A percentile compares a stretch with the other conserved stretches of the same genome.
Conservation (phyloP, 2,888 invertebrate genomes). For the Fabriciana adippe region DNA sequence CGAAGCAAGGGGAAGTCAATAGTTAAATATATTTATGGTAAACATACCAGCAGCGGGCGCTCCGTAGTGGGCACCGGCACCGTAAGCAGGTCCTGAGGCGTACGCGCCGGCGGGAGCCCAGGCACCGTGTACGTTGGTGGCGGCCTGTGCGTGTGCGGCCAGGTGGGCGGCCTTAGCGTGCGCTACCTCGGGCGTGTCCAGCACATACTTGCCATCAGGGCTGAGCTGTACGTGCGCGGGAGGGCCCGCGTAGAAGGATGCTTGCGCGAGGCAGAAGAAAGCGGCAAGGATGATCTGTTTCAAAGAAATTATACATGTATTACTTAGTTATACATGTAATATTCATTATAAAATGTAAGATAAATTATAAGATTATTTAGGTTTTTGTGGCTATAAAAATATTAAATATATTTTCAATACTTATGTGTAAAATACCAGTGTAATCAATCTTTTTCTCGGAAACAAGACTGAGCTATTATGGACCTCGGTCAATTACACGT, state of each 20-base stretch:
- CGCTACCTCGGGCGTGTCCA: slow-evolving; percentile 81
- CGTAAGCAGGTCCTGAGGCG: slow-evolving; percentile 57
- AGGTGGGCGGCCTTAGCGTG: slow-evolving; percentile 77
- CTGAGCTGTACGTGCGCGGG: slow-evolving; percentile 75
- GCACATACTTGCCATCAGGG: slow-evolving; percentile 76
- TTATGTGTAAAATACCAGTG: slow-evolving; percentile 23
- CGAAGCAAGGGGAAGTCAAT: too few species aligned
- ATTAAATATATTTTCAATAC: slow-evolving; percentile 20
- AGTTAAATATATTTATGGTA: not conserved
- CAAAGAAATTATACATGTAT: slow-evolving; percentile 2
- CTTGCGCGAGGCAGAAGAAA: slow-evolving; percentile 77
- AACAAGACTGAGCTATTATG: slow-evolving; percentile 24
- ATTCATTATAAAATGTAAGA: not conserved
- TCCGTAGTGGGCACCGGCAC: slow-evolving; percentile 63
- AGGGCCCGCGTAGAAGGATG: slow-evolving; percentile 78
- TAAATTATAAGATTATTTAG: slow-evolving; percentile 6
- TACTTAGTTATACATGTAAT: not conserved
- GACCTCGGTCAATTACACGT: slow-evolving; percentile 26
- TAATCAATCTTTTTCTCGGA: slow-evolving; percentile 32
- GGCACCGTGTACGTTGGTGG: slow-evolving; percentile 72
- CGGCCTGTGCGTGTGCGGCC: slow-evolving; percentile 76
- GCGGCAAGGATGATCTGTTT: slow-evolving; percentile 75
- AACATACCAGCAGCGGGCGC: slow-evolving; percentile 71
- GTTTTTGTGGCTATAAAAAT: not conserved
- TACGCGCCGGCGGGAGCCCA: slow-evolving; percentile 69